Conservation (phyloP, 2,113 vertebrate species). For the Coturnix japonica region DNA sequence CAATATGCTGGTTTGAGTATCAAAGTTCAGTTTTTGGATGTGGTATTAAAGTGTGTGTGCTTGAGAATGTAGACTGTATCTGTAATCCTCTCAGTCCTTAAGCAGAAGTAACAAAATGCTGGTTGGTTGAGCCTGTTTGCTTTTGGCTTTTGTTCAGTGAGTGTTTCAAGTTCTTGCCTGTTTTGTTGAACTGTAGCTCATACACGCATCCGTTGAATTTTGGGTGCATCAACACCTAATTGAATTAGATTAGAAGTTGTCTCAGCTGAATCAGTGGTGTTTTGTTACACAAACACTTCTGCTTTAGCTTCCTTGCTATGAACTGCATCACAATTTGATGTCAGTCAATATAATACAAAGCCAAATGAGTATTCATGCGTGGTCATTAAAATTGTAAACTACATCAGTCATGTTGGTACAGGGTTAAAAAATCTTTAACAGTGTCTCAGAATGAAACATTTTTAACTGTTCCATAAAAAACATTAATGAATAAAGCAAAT, state of each 20-base stretch:
- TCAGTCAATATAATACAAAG: not conserved
- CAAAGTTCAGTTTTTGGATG: not conserved
- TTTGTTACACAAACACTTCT: not conserved
- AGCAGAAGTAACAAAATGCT: not conserved
- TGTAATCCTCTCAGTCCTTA: not conserved
- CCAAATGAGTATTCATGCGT: not conserved
- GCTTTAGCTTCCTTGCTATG: not conserved
- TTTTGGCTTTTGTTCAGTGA: not conserved
- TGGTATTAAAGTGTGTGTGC: not conserved
- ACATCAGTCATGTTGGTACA: not conserved
- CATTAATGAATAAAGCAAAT: conserved; percentile 37
- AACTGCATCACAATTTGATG: not conserved
- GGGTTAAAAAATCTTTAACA: conserved; percentile 17
- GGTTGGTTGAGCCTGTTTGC: not conserved
- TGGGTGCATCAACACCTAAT: not conserved
- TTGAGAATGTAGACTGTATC: not conserved
- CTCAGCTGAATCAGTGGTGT: not conserved
- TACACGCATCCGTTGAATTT: rapidly evolving
- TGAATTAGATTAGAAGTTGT: not conserved
- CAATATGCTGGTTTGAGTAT: not conserved
- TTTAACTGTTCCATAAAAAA: conserved; percentile 4
- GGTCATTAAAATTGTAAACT: not conserved
- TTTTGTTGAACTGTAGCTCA: not conserved
- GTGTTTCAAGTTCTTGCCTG: not conserved
- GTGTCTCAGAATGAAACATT: not conserved